These are phyloP conservation scores for Rhyacophila evoluta DNA, from an alignment of 2,888 invertebrate species.

Conservation along the genomic window DNA sequence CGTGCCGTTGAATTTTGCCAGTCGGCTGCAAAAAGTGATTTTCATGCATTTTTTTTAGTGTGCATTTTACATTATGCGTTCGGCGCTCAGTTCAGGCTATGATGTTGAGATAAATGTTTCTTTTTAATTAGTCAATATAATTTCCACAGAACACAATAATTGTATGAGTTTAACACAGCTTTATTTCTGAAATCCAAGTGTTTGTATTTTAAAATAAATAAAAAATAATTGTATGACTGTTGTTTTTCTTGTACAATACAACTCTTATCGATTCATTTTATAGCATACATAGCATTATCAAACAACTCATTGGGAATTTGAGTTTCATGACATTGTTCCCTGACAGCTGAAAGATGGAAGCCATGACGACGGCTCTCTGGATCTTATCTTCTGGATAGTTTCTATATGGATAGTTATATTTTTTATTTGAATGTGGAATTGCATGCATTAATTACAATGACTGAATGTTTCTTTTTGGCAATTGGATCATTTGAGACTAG, in stretches of 20 bases:
- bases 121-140: not conserved
- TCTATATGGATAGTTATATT: too few species aligned
- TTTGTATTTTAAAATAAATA: conserved; percentile 49
- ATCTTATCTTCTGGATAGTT: too few species aligned
- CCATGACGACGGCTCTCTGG: too few species aligned
- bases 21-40: not conserved
- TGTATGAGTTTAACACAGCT: conserved; percentile 31
- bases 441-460: too few species aligned
- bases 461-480: too few species aligned
- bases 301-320: too few species aligned
- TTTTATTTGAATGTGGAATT: too few species aligned
- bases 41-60: not conserved
- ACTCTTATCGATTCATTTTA: too few species aligned
- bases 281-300: too few species aligned
- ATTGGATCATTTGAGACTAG: too few species aligned
- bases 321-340: too few species aligned
- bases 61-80: not conserved
- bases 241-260: conserved; percentile 4
- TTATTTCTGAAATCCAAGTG: conserved; percentile 41
- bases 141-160: not conserved
- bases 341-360: too few species aligned
- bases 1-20: not conserved
- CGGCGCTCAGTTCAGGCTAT: not conserved
- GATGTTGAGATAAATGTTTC: not conserved
- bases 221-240: conserved; percentile 32